phyloP scores from a whole-genome alignment of 1,140 invertebrate species.

The Drosophila equinoxialis region DNA sequence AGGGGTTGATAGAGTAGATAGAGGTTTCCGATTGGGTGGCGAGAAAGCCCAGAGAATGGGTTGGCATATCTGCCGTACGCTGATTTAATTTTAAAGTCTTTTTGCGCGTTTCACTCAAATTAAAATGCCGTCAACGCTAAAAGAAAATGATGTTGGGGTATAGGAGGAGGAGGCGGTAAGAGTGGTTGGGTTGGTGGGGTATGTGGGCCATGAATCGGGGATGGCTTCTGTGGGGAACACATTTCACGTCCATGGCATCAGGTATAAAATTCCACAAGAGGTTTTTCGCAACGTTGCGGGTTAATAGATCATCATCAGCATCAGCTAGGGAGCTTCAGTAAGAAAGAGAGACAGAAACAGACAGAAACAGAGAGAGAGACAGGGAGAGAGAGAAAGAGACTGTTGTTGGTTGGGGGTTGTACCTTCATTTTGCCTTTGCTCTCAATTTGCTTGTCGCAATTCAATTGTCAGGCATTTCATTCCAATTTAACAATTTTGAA shows the following conservation, averaged over 20 bases:
- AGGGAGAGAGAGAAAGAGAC: background rate
- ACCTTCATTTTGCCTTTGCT: slow-evolving; percentile 40
- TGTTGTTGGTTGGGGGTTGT: background rate
- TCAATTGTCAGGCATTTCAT: slow-evolving; percentile 78
- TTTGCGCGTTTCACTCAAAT: slow-evolving; percentile 67
- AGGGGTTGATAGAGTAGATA: no score
- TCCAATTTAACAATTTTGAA: slow-evolving; percentile 78
- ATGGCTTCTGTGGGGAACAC: slow-evolving; percentile 6
- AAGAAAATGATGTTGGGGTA: background rate
- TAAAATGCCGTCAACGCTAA: slow-evolving; percentile 57
- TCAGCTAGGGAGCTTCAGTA: no score
- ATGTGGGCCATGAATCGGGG: background rate
- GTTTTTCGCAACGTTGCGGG: slow-evolving; percentile 37
- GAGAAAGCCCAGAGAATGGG: background rate
- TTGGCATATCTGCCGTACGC: slow-evolving; percentile 34
- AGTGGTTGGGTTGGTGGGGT: background rate
- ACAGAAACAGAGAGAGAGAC: background rate
- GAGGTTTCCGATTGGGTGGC: background rate
- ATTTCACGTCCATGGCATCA: slow-evolving; percentile 17
- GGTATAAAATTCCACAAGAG: slow-evolving; percentile 29
- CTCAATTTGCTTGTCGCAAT: slow-evolving; percentile 64
- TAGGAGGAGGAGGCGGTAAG: background rate
- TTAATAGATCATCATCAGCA: slow-evolving; percentile 59
- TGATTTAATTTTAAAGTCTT: slow-evolving; percentile 79
- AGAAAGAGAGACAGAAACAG: no score